Conservation (phyloP, 2,113 vertebrate genomes). For the Apodemus sylvaticus region DNA sequence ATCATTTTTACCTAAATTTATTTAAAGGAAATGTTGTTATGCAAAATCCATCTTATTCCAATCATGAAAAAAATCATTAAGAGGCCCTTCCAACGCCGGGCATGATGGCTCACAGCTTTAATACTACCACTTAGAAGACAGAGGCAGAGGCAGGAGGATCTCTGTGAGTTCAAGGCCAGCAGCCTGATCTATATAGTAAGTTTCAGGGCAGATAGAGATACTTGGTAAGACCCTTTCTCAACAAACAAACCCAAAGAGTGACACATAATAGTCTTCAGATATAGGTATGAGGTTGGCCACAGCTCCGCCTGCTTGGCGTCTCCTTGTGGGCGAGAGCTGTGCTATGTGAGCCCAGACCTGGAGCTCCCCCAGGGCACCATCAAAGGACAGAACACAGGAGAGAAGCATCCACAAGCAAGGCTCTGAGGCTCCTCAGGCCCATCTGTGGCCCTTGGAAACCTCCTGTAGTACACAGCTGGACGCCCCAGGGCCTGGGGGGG, state of each 20-base stretch:
- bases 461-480: neutral
- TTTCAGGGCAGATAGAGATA: neutral
- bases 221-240: neutral
- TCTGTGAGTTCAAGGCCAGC: neutral
- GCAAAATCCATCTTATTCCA: neutral
- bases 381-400: neutral
- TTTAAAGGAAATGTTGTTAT: neutral
- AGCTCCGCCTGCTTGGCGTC: neutral
- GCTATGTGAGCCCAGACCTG: too few relatives aligned
- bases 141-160: neutral
- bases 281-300: neutral
- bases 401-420: neutral
- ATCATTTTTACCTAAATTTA: constrained; percentile 28
- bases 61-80: neutral
- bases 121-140: neutral
- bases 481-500: neutral
- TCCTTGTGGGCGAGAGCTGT: neutral
- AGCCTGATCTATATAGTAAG: neutral
- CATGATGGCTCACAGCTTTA: neutral
- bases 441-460: too few relatives aligned
- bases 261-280: neutral
- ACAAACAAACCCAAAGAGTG: neutral
- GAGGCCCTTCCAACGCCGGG: neutral
- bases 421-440: neutral
- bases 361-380: too few relatives aligned